Evolutionary conservation across 2,888 invertebrate species (phyloP), one percentile per base, ranked within the genome.

Genomic region (Lochmaea crataegi): DNA sequence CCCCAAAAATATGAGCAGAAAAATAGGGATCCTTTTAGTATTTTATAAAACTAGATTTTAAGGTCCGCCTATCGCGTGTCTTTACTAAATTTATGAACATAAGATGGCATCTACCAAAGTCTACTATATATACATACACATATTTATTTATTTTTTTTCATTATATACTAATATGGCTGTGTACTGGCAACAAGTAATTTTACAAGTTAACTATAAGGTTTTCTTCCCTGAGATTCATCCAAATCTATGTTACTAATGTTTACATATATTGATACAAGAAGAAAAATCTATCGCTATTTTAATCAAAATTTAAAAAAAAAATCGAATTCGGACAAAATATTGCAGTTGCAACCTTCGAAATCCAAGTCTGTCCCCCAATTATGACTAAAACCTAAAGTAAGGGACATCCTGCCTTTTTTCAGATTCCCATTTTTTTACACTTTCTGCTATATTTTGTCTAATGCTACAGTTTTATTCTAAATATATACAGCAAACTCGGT

Each of bases 1-100:
- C 84, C 84, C 84, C 84, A 83, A 84, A 85, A 84, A 85, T 85
- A 84, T 83, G 78, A 80, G 80, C 80, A 79, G 79, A 83, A 85
- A 85, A 85, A 85, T 85, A 85, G 84, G 84, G 83, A 83, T 83
- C 83, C 72, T 58, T 73, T 74, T 74, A 72, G 75, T 79, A 75
- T 78, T 76, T 77, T 77, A 80, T 68, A 81, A 81, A 80, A 80
- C 78, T 80, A 80, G 73, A 75, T 74, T 80, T 78, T 75, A 76
- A 60, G 60, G 75, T 77, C 74, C 58, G 38, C 32, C 32, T 32
- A 32, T 32, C 0, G 32, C 32, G 32, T 32, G 5, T 7, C n/a
- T 7, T 7, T 51, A 51, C 16, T 38, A 53, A 53, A 18, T 53
- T 32, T 67, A 72, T 63, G 56, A 67, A 65, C 26, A 67, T 26